Evolutionary conservation across 2,888 invertebrate genomes (phyloP).

Genomic region (Erebia aethiops): DNA sequence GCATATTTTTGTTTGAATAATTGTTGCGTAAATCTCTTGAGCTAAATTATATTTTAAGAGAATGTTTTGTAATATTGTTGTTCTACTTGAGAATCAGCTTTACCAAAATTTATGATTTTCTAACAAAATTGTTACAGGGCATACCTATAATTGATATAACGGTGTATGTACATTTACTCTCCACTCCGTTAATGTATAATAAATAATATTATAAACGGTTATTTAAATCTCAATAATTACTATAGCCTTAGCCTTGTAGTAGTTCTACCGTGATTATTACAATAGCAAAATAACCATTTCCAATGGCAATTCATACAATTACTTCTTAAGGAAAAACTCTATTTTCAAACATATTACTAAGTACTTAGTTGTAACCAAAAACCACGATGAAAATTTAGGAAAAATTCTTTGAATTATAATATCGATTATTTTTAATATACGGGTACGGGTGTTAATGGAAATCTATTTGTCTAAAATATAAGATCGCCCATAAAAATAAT

Average conservation of each 20-base stretch:
- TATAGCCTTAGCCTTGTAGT: conserved; percentile 2
- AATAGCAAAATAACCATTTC: neutral
- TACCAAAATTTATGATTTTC: too few species aligned
- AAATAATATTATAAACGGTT: neutral
- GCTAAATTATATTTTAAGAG: neutral
- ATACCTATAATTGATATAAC: too few species aligned
- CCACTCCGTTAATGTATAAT: too few species aligned
- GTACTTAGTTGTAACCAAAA: neutral
- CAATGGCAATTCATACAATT: neutral
- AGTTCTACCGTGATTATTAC: neutral
- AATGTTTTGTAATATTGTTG: neutral
- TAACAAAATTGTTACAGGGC: too few species aligned
- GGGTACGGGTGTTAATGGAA: neutral
- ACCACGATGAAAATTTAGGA: neutral
- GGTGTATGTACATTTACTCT: too few species aligned
- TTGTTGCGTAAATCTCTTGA: conserved; percentile 7
- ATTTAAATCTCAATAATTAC: neutral
- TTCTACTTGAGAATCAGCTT: too few species aligned
- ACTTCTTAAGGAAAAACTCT: conserved; percentile 5
- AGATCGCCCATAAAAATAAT: neutral
- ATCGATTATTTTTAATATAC: neutral
- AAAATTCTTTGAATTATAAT: neutral
- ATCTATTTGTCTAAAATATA: neutral
- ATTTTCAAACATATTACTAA: neutral
- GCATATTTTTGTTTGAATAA: conserved; percentile 1